Base-by-base conservation (phyloP, 2,113 vertebrate genomes). In the Lutjanus erythropterus region DNA sequence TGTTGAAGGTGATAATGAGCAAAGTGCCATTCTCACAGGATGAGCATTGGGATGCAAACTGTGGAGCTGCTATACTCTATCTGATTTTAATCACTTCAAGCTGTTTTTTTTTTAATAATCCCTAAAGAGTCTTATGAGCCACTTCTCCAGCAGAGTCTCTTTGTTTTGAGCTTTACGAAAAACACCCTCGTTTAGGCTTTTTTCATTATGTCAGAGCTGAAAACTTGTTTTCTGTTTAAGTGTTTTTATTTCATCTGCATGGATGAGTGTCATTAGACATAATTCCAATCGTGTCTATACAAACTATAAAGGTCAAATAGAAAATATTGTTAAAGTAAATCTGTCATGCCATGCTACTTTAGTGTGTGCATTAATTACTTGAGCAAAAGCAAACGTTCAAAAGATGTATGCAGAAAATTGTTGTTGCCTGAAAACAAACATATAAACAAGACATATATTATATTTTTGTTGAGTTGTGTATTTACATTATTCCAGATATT, bases 1-100 rank as follows among this genome's bases (percentile, higher is more conserved):
- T 93, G 80, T 85, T 68, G 77, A 81, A 93, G 92, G 94, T 94
- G 94, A 95, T 94, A 95, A 95, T 95, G 91, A 94, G 92, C 89
- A 90, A 85, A 88, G 91, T 80, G 93, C 81, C 84, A 61, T 84
- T 87, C 86, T 82, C 91, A 71, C 91, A 91, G 90, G 93, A 94
- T 84, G 92, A 86, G 80, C 75, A 75, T 65, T 55, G 67, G 37
- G 62, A 72, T 79, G 85, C 81, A 86, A 88, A 81, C 77, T 76
- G 86, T 8, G 21, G 80, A 85, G 80, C 82, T 65, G 89, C 88
- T 85, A 66, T 79, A 78, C 80, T 89, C 82, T 60, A 81, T 90
- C 89, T 84, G 80, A 85, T 90, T 91, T 86, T 84, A 92, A 86
- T 94, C 85, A 88, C 82, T 71, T 52, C 89, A 88, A 84, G 78